phyloP scores from a whole-genome alignment of 2,797 vertebrate genomes.

The Gymnoscopelus microlampas region DNA sequence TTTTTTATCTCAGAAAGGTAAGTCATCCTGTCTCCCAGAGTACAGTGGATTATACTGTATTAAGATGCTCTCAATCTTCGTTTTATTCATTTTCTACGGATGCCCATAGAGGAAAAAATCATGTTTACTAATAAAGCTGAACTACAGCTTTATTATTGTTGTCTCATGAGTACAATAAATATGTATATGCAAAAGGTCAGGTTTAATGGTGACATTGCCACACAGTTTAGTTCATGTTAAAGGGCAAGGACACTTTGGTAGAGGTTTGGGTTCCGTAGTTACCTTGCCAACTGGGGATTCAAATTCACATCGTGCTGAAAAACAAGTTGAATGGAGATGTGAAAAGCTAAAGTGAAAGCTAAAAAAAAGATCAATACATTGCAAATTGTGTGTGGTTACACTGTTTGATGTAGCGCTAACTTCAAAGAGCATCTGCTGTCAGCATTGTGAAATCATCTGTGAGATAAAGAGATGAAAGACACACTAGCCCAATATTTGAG shows the following conservation, averaged over 20 bases:
- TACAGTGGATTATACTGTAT: slow-evolving; percentile 6
- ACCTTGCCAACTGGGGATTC: too few species aligned
- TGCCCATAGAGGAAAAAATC: neutral
- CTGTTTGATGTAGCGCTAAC: slow-evolving; percentile 28
- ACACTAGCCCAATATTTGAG: slow-evolving; percentile 16
- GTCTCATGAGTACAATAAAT: neutral
- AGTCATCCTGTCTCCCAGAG: too few species aligned
- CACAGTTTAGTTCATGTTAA: too few species aligned
- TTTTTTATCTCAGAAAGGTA: slow-evolving; percentile 12
- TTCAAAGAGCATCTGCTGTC: slow-evolving; percentile 41
- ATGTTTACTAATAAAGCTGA: neutral
- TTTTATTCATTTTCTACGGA: slow-evolving; percentile 22
- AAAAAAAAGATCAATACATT: slow-evolving; percentile 56
- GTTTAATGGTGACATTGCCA: too few species aligned
- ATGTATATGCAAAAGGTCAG: too few species aligned
- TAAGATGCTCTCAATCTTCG: slow-evolving; percentile 26
- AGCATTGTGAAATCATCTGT: slow-evolving; percentile 62
- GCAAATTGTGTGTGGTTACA: slow-evolving; percentile 47
- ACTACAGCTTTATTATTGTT: neutral
- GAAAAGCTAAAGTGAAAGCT: slow-evolving; percentile 13
- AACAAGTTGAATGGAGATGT: neutral
- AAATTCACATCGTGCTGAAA: neutral
- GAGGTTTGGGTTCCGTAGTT: too few species aligned
- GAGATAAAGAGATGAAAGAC: slow-evolving; percentile 58
- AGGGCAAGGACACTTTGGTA: too few species aligned